These are phyloP conservation scores for Serripes groenlandicus DNA, from an alignment of 2,888 invertebrate genomes.

Conservation along the genomic window DNA sequence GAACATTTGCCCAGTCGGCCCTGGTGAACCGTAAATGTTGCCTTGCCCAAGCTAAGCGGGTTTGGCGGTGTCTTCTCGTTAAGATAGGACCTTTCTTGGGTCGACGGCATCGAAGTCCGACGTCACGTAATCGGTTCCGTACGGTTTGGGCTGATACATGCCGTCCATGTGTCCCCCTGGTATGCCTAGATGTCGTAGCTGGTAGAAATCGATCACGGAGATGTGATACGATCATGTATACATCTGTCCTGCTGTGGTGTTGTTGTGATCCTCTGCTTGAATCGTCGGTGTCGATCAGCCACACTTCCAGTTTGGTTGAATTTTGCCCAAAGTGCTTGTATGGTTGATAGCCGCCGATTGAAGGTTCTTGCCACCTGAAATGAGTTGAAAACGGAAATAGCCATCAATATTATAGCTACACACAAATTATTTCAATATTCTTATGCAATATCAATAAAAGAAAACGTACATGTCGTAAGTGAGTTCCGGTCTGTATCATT, in stretches of 20 bases:
- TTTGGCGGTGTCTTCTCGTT: not conserved
- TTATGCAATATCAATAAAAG: too few species aligned
- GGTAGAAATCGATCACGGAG: too few species aligned
- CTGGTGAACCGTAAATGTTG: conserved; percentile 4
- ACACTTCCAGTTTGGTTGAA: too few species aligned
- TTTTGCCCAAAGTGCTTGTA: too few species aligned
- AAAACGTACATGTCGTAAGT: not conserved
- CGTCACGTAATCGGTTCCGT: not conserved
- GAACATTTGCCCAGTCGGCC: conserved; percentile 29
- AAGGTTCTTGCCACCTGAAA: conserved; percentile 26
- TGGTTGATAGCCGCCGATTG: too few species aligned
- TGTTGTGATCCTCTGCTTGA: too few species aligned
- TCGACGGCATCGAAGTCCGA: not conserved
- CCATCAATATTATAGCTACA: not conserved
- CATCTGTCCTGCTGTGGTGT: too few species aligned
- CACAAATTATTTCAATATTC: not conserved
- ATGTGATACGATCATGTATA: too few species aligned
- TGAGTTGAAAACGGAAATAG: conserved; percentile 5
- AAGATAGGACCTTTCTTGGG: not conserved
- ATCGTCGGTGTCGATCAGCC: too few species aligned
- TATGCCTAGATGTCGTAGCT: not conserved
- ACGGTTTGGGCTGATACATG: conserved; percentile 1
- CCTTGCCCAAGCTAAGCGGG: not conserved
- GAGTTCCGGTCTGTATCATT: not conserved
- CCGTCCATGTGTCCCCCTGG: not conserved